Evolutionary conservation across 2,113 vertebrate genomes (phyloP).

Genomic region (Vimba vimba): DNA sequence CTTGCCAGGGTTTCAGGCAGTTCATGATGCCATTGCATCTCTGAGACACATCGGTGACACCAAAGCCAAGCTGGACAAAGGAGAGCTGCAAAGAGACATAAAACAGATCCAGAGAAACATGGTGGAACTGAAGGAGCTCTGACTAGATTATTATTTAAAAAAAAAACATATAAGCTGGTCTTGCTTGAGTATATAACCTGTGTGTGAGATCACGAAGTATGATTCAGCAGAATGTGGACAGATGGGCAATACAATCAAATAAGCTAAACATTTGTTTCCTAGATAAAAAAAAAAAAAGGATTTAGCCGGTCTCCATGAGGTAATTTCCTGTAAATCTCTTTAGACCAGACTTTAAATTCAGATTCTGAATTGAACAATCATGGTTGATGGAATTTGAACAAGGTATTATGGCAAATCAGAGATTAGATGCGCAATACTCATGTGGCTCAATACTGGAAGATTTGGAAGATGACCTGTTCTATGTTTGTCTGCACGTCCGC

Average conservation of each 20-base stretch:
- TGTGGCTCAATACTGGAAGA: neutral
- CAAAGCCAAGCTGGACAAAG: conserved; percentile 80
- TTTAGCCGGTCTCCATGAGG: neutral
- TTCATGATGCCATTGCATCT: conserved; percentile 79
- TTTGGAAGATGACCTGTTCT: neutral
- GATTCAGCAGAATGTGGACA: conserved; percentile 1
- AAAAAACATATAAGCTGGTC: neutral
- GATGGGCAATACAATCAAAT: conserved; percentile 26
- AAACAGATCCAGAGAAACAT: conserved; percentile 71
- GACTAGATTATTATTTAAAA: too few species aligned
- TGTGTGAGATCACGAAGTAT: neutral
- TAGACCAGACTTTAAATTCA: neutral
- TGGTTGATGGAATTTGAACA: neutral
- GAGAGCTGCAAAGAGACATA: conserved; percentile 77
- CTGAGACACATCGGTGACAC: conserved; percentile 81
- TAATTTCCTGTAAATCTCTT: conserved; percentile 29
- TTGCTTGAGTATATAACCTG: neutral
- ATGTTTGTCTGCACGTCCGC: neutral
- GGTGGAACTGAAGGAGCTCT: conserved; percentile 57
- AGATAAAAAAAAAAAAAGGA: conserved; percentile 15
- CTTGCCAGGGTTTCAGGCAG: conserved; percentile 79
- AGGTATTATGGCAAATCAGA: neutral
- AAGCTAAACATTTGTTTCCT: neutral
- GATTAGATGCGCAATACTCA: neutral
- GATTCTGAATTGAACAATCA: conserved; percentile 5